Conservation (phyloP, 2,797 vertebrate species). For the Adelosebastes latens region DNA sequence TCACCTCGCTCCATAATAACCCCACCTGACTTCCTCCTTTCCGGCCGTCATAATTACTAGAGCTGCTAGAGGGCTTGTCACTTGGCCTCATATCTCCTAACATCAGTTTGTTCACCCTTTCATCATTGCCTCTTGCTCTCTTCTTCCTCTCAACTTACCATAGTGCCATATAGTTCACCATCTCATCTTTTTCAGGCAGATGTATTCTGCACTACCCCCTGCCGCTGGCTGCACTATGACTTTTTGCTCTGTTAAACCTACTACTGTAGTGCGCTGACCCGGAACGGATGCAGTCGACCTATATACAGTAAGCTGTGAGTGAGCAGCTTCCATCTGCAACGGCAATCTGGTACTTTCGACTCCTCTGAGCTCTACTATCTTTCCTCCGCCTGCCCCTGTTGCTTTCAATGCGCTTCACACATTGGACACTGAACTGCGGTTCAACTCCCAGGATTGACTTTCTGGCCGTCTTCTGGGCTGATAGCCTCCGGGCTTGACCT, state of each 20-base stretch:
- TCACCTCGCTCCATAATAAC: neutral
- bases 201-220: constrained; percentile 7
- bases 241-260: constrained; percentile 61
- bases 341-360: constrained; percentile 56
- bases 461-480: constrained; percentile 49
- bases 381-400: constrained; percentile 38
- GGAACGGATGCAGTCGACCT: constrained; percentile 70
- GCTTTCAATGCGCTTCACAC: constrained; percentile 64
- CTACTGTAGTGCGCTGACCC: constrained; percentile 65
- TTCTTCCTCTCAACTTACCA: neutral
- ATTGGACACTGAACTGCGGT: constrained; percentile 66
- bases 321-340: constrained; percentile 70
- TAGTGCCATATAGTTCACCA: neutral
- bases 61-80: neutral
- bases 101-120: neutral
- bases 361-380: constrained; percentile 61
- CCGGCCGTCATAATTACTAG: neutral
- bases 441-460: constrained; percentile 69
- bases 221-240: constrained; percentile 34
- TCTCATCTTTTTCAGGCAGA: neutral
- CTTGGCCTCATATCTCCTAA: neutral
- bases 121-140: neutral
- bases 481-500: constrained; percentile 75
- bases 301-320: constrained; percentile 72
- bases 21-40: neutral